Percentiles rank a stretch among this genome's conserved stretches.
Evolutionary conservation across 2,113 vertebrate genomes (phyloP).

Genomic region (Puntigrus tetrazona): DNA sequence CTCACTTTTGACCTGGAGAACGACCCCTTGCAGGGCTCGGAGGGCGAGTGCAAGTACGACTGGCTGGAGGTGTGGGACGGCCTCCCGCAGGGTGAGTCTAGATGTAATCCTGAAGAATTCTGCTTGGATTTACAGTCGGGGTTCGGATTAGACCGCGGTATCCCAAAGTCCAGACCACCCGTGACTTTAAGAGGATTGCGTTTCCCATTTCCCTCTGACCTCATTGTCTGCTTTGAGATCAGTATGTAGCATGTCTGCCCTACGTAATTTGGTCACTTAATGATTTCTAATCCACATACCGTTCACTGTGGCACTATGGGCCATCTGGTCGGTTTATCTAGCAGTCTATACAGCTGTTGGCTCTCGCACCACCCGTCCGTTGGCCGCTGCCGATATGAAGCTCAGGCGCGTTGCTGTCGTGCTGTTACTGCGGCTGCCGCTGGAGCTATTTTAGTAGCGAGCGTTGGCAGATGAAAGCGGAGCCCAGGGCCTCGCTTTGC

Average conservation of each 20-base stretch:
- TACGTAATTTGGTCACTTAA: slow-evolving; percentile 48
- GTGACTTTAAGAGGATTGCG: slow-evolving; percentile 52
- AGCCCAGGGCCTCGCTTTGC: slow-evolving; percentile 41
- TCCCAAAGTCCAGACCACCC: slow-evolving; percentile 46
- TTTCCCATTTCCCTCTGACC: slow-evolving; percentile 48
- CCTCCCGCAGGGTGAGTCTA: slow-evolving; percentile 88
- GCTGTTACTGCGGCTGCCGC: slow-evolving; percentile 26
- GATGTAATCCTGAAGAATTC: slow-evolving; percentile 28
- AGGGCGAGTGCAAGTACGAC: slow-evolving; percentile 97
- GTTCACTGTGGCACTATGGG: slow-evolving; percentile 10
- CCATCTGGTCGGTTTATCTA: slow-evolving; percentile 48
- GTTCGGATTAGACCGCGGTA: slow-evolving; percentile 42
- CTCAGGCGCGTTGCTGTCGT: slow-evolving; percentile 27
- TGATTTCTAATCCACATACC: slow-evolving; percentile 31
- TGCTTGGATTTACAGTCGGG: slow-evolving; percentile 16
- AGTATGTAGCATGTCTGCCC: slow-evolving; percentile 36
- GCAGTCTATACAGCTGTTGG: slow-evolving; percentile 29
- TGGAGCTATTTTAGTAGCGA: slow-evolving; percentile 47
- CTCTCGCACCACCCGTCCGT: background rate
- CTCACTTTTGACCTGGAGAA: slow-evolving; percentile 96
- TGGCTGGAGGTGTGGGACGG: slow-evolving; percentile 99
- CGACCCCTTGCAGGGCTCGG: slow-evolving; percentile 88
- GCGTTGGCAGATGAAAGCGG: slow-evolving; percentile 55
- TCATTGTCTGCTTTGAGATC: slow-evolving; percentile 47
- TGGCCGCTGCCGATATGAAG: background rate